Conservation (phyloP, 2,113 vertebrate genomes). For the Xenus cinereus region DNA sequence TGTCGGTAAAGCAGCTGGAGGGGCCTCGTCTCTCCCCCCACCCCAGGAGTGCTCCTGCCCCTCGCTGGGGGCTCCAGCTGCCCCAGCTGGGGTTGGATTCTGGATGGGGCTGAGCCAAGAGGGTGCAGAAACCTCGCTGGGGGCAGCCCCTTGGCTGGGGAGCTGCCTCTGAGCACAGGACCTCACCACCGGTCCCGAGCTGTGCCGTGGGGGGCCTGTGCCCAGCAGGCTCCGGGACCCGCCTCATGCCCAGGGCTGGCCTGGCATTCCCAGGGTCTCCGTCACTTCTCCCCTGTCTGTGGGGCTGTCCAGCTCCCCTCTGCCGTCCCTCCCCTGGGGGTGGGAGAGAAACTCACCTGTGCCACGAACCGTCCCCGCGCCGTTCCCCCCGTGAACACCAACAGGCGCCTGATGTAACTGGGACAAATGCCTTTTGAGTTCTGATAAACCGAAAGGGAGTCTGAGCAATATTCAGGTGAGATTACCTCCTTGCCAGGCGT, state of each 20-base stretch:
- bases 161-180: neutral
- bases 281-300: too few relatives aligned
- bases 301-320: too few relatives aligned
- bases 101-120: neutral
- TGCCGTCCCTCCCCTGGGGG: fast-evolving
- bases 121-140: fast-evolving
- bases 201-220: fast-evolving
- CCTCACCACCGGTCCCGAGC: neutral
- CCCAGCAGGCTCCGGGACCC: neutral
- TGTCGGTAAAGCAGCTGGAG: neutral
- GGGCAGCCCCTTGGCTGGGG: neutral
- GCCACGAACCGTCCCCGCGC: fast-evolving
- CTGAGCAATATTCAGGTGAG: neutral
- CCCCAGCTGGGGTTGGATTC: neutral
- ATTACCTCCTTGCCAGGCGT: neutral
- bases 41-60: neutral
- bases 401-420: neutral
- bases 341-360: fast-evolving
- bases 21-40: neutral
- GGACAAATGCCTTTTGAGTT: neutral
- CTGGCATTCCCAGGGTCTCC: too few relatives aligned
- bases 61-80: fast-evolving
- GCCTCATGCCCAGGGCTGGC: neutral
- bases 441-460: neutral
- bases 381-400: fast-evolving